A percentile compares a stretch with the other conserved stretches of the same genome.
phyloP scores from a whole-genome alignment of 1,140 invertebrate genomes.

The Condylostylus longicornis region DNA sequence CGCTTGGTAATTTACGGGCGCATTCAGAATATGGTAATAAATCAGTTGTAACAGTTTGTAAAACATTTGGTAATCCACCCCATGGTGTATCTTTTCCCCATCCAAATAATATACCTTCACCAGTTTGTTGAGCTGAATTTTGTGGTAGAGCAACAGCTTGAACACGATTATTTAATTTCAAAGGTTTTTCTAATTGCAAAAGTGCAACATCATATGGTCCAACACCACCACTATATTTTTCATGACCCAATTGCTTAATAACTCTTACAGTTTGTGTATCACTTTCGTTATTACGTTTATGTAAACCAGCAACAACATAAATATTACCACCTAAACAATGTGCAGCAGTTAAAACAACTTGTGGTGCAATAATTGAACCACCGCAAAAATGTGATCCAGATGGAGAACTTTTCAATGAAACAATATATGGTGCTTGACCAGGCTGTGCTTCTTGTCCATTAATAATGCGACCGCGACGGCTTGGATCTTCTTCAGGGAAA shows the following conservation, averaged over 20 bases:
- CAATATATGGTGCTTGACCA: constrained; percentile 40
- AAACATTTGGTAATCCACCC: constrained; percentile 13
- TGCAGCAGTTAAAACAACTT: constrained; percentile 41
- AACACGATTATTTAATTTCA: constrained; percentile 30
- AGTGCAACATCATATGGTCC: constrained; percentile 47
- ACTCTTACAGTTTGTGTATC: constrained; percentile 12
- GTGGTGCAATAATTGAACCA: constrained; percentile 40
- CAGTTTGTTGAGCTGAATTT: constrained; percentile 19
- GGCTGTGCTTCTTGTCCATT: constrained; percentile 32
- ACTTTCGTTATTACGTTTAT: constrained; percentile 24
- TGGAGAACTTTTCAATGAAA: constrained; percentile 36
- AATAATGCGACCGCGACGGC: constrained; percentile 18
- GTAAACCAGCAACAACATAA: constrained; percentile 17
- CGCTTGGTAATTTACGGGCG: constrained; percentile 9
- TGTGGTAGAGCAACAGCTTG: constrained; percentile 34
- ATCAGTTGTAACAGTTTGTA: constrained; percentile 29
- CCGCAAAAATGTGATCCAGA: constrained; percentile 43
- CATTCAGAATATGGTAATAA: constrained; percentile 22
- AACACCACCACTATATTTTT: constrained; percentile 35
- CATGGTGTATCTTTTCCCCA: constrained; percentile 35
- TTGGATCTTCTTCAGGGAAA: too few species aligned
- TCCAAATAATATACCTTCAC: constrained; percentile 29
- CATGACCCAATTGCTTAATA: constrained; percentile 32
- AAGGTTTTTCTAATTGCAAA: constrained; percentile 35
- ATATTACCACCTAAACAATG: constrained; percentile 31